These are phyloP conservation scores for Flexamia atlantica DNA, from an alignment of 2,888 invertebrate species.

Conservation along the genomic window DNA sequence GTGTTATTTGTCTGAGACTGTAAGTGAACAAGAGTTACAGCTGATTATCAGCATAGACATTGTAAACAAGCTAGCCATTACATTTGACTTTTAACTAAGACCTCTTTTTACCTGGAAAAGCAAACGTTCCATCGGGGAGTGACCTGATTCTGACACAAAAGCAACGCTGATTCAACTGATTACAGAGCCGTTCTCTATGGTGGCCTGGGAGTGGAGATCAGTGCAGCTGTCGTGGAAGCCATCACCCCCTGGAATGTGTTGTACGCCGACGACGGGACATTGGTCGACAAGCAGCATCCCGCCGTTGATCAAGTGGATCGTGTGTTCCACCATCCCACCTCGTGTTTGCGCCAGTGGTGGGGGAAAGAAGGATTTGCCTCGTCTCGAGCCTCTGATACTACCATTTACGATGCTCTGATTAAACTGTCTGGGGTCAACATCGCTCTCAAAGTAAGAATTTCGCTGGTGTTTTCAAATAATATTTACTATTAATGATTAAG, in stretches of 20 bases:
- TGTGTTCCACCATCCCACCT: slow-evolving; percentile 68
- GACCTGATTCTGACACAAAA: too few species aligned
- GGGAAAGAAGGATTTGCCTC: slow-evolving; percentile 69
- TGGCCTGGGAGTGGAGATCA: slow-evolving; percentile 75
- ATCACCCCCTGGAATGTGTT: slow-evolving; percentile 75
- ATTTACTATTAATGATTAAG: too few species aligned
- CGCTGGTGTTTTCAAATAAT: too few species aligned
- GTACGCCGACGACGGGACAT: slow-evolving; percentile 73
- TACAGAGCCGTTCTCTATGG: slow-evolving; percentile 77
- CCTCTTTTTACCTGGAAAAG: too few species aligned
- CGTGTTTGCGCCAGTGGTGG: slow-evolving; percentile 71
- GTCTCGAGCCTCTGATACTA: slow-evolving; percentile 71
- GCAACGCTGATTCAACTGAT: too few species aligned
- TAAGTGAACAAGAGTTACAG: too few species aligned
- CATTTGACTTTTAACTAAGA: too few species aligned
- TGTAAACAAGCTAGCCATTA: too few species aligned
- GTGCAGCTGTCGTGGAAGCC: slow-evolving; percentile 75
- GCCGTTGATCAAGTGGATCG: slow-evolving; percentile 73
- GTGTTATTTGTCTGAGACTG: too few species aligned
- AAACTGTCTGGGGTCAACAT: slow-evolving; percentile 73
- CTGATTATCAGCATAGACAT: too few species aligned
- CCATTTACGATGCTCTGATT: slow-evolving; percentile 72
- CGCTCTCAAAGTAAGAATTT: slow-evolving; percentile 73
- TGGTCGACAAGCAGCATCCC: slow-evolving; percentile 73
- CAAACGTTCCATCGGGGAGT: too few species aligned